Percentiles rank a stretch among this genome's conserved stretches.
These are phyloP conservation scores for Bos javanicus DNA, from an alignment of 2,113 vertebrate species.

Conservation along the genomic window DNA sequence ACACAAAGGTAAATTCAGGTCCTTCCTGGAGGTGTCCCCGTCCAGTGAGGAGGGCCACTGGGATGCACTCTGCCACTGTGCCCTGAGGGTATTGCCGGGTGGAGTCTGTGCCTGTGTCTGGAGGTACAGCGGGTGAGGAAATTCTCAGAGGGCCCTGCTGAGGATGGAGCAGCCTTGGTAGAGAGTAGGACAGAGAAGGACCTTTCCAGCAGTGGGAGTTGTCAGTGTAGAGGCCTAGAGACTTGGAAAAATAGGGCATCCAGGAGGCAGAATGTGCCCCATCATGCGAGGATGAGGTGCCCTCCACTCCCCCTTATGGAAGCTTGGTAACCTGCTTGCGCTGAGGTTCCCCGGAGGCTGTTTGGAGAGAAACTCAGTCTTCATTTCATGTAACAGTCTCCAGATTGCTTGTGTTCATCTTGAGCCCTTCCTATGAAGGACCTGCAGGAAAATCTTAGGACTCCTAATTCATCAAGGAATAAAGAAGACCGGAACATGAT, in stretches of 20 bases:
- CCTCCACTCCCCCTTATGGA: fast-evolving
- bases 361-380: not conserved
- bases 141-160: not conserved
- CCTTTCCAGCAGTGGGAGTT: not conserved
- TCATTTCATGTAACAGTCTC: not conserved
- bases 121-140: fast-evolving
- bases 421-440: not conserved
- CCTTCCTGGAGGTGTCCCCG: not conserved
- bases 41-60: not conserved
- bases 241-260: not conserved
- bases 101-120: not conserved
- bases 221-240: not conserved
- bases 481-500: not conserved
- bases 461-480: not conserved
- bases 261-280: fast-evolving
- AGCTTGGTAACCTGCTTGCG: not conserved
- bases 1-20: not conserved
- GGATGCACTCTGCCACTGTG: fast-evolving
- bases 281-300: fast-evolving
- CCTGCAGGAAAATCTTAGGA: not conserved
- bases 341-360: not conserved
- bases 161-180: not conserved
- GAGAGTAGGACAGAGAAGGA: not conserved
- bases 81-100: not conserved
- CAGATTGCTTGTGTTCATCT: not conserved